Percentiles rank a stretch among this genome's conserved stretches.
phyloP scores from a whole-genome alignment of 2,113 vertebrate species.

The Chlamydotis undulata region DNA sequence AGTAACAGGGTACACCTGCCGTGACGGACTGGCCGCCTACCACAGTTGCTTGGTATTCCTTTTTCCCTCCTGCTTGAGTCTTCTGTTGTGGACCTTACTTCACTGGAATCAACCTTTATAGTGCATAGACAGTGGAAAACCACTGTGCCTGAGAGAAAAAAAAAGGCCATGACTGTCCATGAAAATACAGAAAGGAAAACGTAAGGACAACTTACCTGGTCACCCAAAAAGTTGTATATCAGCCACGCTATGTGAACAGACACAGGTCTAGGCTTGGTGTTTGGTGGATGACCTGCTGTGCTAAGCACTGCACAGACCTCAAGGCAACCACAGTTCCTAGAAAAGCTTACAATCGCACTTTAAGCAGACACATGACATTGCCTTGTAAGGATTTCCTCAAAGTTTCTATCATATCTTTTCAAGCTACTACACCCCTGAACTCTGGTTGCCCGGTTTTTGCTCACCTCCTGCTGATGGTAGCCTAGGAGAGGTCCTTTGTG shows the following conservation, averaged over 20 bases:
- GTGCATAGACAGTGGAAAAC: neutral
- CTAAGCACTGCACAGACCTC: neutral
- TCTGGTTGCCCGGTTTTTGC: neutral
- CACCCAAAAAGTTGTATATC: neutral
- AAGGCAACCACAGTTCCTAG: neutral
- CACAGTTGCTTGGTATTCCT: neutral
- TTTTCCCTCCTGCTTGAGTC: neutral
- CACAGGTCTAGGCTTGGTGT: neutral
- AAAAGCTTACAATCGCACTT: neutral
- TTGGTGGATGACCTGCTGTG: neutral
- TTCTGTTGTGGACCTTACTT: neutral
- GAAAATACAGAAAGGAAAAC: neutral
- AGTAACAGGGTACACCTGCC: neutral
- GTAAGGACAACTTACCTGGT: neutral
- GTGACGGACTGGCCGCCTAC: neutral
- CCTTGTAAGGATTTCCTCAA: neutral
- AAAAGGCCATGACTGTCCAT: neutral
- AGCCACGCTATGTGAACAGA: neutral
- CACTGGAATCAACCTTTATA: neutral
- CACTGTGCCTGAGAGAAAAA: neutral
- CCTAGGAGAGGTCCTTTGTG: neutral
- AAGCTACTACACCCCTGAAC: neutral
- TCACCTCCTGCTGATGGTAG: slow-evolving; percentile 46
- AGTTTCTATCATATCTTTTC: neutral
- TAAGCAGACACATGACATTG: neutral